These are phyloP conservation scores for Xylota segnis DNA, from an alignment of 2,888 invertebrate species.

Conservation along the genomic window DNA sequence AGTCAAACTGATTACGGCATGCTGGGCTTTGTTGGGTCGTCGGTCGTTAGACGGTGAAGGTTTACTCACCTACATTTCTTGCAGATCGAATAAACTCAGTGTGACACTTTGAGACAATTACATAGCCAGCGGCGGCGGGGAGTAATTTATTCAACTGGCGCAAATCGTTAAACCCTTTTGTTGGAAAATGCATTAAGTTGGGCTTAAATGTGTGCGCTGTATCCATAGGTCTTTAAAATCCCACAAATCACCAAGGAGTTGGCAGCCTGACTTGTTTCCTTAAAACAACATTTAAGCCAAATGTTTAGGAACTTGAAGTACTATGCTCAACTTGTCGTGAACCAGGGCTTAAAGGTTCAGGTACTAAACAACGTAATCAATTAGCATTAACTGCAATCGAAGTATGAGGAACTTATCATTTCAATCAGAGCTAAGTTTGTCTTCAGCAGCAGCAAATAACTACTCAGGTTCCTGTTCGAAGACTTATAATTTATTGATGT, in stretches of 20 bases:
- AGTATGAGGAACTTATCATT: constrained; percentile 40
- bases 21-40: constrained; percentile 47
- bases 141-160: constrained; percentile 49
- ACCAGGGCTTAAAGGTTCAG: too few relatives aligned
- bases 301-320: too few relatives aligned
- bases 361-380: constrained; percentile 25
- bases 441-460: constrained; percentile 36
- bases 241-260: too few relatives aligned
- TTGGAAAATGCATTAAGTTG: neutral
- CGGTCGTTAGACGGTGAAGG: constrained; percentile 49
- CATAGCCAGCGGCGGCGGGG: constrained; percentile 3
- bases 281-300: too few relatives aligned
- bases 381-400: constrained; percentile 60
- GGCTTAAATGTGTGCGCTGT: too few relatives aligned
- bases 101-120: constrained; percentile 63
- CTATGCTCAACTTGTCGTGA: too few relatives aligned
- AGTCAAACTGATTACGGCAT: constrained; percentile 33
- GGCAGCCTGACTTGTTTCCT: too few relatives aligned
- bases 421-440: constrained; percentile 38
- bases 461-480: constrained; percentile 39
- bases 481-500: constrained; percentile 53
- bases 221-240: too few relatives aligned
- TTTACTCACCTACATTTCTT: constrained; percentile 67
- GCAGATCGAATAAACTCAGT: constrained; percentile 36
- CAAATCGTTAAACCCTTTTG: constrained; percentile 35